Conservation (phyloP, 23 tunicate species). For the Styela clava region DNA sequence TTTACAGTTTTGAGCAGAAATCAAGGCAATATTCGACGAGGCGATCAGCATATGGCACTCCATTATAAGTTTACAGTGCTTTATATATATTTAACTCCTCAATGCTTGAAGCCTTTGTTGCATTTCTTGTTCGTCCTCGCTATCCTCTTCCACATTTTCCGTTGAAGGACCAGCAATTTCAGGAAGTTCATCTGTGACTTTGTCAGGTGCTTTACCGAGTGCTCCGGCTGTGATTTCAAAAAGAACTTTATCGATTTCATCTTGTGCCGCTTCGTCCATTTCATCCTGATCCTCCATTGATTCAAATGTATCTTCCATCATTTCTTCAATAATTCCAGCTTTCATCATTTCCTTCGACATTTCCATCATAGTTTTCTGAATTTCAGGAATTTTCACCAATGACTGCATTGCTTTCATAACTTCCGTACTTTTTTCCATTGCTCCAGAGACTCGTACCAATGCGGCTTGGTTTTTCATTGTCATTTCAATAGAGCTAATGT, state of each 20-base stretch:
- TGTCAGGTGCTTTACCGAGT: conserved; percentile 65
- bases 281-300: conserved; percentile 71
- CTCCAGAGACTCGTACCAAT: conserved; percentile 86
- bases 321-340: conserved; percentile 97
- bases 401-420: conserved; percentile 33
- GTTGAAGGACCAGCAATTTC: conserved; percentile 31
- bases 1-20: no score
- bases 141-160: conserved; percentile 51
- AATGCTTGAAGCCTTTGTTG: conserved; percentile 71
- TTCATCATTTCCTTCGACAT: conserved; percentile 98
- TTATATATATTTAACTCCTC: conserved; percentile 44
- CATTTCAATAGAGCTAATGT: conserved; percentile 88
- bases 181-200: conserved; percentile 67
- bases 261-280: conserved; percentile 84
- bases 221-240: conserved; percentile 80
- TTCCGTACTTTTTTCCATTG: conserved; percentile 87
- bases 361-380: conserved; percentile 83
- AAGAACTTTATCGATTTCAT: conserved; percentile 97
- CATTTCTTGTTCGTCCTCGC: conserved; percentile 64
- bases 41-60: no score
- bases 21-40: no score
- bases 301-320: conserved; percentile 91
- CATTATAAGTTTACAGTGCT: no score
- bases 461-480: conserved; percentile 84
- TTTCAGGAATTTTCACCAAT: conserved; percentile 61